These are phyloP conservation scores for Cryptocheilus praepositus DNA, from an alignment of 2,888 invertebrate species.

Conservation along the genomic window DNA sequence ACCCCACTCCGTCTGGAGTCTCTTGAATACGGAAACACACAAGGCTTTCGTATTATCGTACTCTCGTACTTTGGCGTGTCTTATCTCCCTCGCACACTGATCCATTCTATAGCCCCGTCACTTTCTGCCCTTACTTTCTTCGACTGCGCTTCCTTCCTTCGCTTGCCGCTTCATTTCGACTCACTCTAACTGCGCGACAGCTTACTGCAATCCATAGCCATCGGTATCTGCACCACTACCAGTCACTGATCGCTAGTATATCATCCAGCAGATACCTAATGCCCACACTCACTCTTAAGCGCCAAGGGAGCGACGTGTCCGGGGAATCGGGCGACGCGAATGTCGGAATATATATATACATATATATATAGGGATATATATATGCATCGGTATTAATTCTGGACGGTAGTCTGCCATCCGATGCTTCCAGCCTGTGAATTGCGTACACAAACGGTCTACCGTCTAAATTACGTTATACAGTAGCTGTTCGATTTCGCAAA, in stretches of 20 bases:
- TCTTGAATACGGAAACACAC: no score
- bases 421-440: slow-evolving; percentile 17
- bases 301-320: slow-evolving; percentile 6
- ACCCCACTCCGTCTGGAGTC: not conserved
- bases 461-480: slow-evolving; percentile 1
- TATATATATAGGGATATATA: no score
- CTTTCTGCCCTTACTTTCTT: not conserved
- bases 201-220: slow-evolving; percentile 13
- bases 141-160: not conserved
- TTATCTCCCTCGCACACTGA: not conserved
- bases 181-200: not conserved
- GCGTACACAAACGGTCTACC: not conserved
- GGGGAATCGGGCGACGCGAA: slow-evolving; percentile 16
- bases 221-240: slow-evolving; percentile 25
- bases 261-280: slow-evolving; percentile 27
- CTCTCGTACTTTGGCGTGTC: no score
- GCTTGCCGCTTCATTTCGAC: not conserved
- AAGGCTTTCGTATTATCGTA: no score
- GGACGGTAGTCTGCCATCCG: slow-evolving; percentile 28
- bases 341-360: slow-evolving; percentile 5
- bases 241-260: slow-evolving; percentile 27
- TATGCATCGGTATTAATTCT: slow-evolving; percentile 40
- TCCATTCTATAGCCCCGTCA: not conserved
- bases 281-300: slow-evolving; percentile 27
- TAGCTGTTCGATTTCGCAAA: not conserved